Evolutionary conservation across 2,888 invertebrate species (phyloP), one percentile per base, ranked within the genome.

Genomic region (Neoascia interrupta): DNA sequence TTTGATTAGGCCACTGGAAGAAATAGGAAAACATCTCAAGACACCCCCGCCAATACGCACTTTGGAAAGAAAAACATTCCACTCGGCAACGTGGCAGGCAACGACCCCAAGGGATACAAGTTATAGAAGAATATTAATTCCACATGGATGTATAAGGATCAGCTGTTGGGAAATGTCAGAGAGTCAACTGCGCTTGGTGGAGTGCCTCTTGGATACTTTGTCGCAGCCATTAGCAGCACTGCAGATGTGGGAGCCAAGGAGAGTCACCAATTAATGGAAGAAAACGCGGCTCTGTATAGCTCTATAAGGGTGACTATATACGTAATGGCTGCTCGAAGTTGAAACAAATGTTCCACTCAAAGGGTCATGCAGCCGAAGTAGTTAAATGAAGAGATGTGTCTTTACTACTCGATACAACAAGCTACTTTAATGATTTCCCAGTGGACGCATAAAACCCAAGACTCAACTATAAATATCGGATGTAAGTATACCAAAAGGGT

Each of bases 131-230:
- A 47, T 79, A 79, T 73, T 61, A 61, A 66, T 73, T 79, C 79
- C 79, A 73, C 66, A 79, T 79, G 79, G 41, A 56, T 51, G 41
- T 43, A 66, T 56, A n/a, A n/a, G n/a, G 73, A 79, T 79, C 79
- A 79, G 79, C 79, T 79, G 79, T 68, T 79, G 73, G 61, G 36
- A 56, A 79, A 73, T 79, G 73, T 79, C 79, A 79, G 72, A n/a
- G 53, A 64, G 64, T 64, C 70, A n/a, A 23, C 18, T 34, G 19
- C 21, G 15, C 41, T 23, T 26, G 39, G 5, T 28, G 37, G 5
- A 15, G n/a, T 11, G 16, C n/a, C n/a, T n/a, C n/a, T n/a, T n/a
- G 16, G 31, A 6, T 19, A 53, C 31, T 49, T 63, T 19, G 28
- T 23, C 21, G 21, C 28, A 47, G 13, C 51, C 60, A 60, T 69